Conservation (phyloP, 2,797 vertebrate species). For the Anguilla megastoma region DNA sequence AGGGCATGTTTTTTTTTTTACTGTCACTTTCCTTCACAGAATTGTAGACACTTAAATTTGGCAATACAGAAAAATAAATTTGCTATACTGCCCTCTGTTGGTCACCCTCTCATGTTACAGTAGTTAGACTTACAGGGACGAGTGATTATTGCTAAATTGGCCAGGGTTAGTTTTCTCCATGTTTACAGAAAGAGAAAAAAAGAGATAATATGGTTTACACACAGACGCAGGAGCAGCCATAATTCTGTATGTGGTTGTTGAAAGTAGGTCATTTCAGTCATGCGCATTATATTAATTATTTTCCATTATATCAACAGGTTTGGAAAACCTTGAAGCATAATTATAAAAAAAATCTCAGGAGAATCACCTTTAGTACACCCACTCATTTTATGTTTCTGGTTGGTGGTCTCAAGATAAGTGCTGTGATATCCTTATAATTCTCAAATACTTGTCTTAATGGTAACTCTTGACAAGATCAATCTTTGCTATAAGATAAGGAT, state of each 20-base stretch:
- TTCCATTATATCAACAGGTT: background rate
- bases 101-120: conserved; percentile 27
- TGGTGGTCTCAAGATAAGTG: background rate
- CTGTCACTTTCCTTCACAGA: background rate
- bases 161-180: background rate
- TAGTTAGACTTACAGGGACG: background rate
- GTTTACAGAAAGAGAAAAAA: background rate
- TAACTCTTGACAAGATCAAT: background rate
- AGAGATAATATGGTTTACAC: background rate
- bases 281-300: background rate
- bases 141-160: background rate
- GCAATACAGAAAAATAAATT: conserved; percentile 6
- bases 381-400: background rate
- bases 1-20: background rate
- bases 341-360: background rate
- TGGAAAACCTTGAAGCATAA: background rate
- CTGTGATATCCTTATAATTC: background rate
- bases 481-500: background rate
- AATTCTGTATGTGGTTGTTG: background rate
- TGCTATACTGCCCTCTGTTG: conserved; percentile 64
- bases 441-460: background rate
- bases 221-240: background rate
- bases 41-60: background rate
- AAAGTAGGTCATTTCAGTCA: background rate
- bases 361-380: conserved; percentile 2